phyloP scores from a whole-genome alignment of 2,888 invertebrate species.

The Hypsopygia costalis region DNA sequence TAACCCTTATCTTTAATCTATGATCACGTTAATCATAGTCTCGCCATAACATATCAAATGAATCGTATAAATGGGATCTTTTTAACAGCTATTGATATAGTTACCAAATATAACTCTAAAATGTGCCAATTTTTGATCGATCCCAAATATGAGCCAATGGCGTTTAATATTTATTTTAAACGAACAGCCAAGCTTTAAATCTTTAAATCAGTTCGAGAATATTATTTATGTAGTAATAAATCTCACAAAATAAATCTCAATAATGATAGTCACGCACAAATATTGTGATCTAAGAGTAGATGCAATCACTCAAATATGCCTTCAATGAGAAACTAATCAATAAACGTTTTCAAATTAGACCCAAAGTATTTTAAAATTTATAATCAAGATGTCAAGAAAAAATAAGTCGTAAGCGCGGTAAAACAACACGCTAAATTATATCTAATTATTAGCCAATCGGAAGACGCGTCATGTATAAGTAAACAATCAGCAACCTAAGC shows the following conservation, averaged over 20 bases:
- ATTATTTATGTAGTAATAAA: no score
- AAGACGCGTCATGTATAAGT: no score
- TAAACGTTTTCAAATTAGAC: conserved; percentile 15
- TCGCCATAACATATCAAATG: no score
- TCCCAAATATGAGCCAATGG: neutral
- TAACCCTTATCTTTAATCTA: no score
- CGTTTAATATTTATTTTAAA: neutral
- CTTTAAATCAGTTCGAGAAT: neutral
- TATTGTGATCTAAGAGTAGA: conserved; percentile 45
- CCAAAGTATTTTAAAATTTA: conserved; percentile 39
- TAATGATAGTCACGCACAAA: conserved; percentile 56
- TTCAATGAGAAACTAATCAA: conserved; percentile 30
- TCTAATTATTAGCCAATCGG: no score
- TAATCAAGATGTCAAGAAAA: conserved; percentile 9
- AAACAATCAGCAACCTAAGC: no score
- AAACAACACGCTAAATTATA: no score
- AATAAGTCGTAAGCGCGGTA: no score
- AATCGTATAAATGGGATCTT: no score
- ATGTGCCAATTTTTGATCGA: neutral
- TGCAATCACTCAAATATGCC: conserved; percentile 43
- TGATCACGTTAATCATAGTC: no score
- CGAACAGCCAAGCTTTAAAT: neutral
- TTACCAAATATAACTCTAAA: conserved; percentile 1
- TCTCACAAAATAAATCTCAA: conserved; percentile 15
- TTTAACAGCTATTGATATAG: neutral